Conservation (phyloP, 1,140 invertebrate species). For the Neomicropteryx cornuta region DNA sequence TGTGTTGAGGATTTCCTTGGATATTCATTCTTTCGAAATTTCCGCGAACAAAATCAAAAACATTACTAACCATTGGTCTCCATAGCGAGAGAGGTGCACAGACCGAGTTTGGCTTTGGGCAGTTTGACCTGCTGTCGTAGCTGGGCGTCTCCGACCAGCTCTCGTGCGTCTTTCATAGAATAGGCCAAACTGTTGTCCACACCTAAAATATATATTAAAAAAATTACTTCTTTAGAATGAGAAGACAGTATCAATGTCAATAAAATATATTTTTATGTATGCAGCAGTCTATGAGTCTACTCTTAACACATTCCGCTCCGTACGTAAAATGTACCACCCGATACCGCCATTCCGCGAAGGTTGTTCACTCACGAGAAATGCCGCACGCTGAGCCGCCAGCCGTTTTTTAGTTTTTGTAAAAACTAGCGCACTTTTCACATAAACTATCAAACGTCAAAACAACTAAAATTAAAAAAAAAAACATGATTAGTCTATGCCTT, state of each 20-base stretch:
- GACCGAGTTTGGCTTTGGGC: slow-evolving; percentile 60
- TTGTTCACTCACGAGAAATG: no score
- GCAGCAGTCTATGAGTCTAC: no score
- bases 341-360: no score
- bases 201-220: slow-evolving; percentile 36
- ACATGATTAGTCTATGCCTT: no score
- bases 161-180: slow-evolving; percentile 62
- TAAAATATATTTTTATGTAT: slow-evolving; percentile 7
- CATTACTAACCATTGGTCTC: slow-evolving; percentile 63
- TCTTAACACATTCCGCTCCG: no score
- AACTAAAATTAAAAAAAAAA: no score
- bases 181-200: slow-evolving; percentile 61
- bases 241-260: neutral
- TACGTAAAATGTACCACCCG: no score
- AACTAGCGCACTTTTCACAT: no score
- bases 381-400: no score
- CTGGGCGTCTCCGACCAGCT: slow-evolving; percentile 50
- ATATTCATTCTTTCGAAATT: slow-evolving; percentile 8
- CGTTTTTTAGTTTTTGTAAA: no score
- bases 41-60: slow-evolving; percentile 10
- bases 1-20: neutral
- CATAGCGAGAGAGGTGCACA: slow-evolving; percentile 69
- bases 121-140: slow-evolving; percentile 59
- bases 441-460: no score
- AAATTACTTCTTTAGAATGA: neutral